Evolutionary conservation across 2,113 vertebrate genomes (phyloP).

Genomic region (Progne subis): DNA sequence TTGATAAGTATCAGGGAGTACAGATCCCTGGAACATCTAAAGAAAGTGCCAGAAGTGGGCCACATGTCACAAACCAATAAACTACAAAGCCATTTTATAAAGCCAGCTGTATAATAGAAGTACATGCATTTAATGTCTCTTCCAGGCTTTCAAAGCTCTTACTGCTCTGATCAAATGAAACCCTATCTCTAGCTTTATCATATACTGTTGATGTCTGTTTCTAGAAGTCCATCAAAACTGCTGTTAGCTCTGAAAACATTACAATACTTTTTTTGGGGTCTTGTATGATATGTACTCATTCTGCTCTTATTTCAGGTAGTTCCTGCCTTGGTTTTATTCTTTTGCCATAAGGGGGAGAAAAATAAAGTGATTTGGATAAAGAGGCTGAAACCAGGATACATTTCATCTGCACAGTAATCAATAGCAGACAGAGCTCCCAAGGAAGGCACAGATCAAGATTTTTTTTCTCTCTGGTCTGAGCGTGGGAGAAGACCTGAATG

Average conservation of each 20-base stretch:
- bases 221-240: background rate
- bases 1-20: background rate
- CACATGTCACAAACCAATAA: background rate
- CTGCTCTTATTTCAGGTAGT: background rate
- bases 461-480: slow-evolving; percentile 43
- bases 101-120: background rate
- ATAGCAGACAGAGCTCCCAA: slow-evolving; percentile 31
- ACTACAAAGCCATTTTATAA: slow-evolving; percentile 14
- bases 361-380: slow-evolving; percentile 38
- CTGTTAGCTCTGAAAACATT: background rate
- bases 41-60: background rate
- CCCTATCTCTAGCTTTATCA: background rate
- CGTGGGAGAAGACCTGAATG: slow-evolving; percentile 10
- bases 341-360: slow-evolving; percentile 13
- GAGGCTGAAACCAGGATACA: background rate
- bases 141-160: slow-evolving; percentile 3
- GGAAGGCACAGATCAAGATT: background rate
- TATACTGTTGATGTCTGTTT: background rate
- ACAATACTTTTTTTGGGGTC: background rate
- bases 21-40: background rate
- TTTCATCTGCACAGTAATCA: slow-evolving; percentile 24
- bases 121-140: background rate
- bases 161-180: background rate
- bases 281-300: background rate
- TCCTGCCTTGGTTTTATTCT: slow-evolving; percentile 40